Conservation (phyloP, 2,797 vertebrate species). For the Hemibagrus guttatus region DNA sequence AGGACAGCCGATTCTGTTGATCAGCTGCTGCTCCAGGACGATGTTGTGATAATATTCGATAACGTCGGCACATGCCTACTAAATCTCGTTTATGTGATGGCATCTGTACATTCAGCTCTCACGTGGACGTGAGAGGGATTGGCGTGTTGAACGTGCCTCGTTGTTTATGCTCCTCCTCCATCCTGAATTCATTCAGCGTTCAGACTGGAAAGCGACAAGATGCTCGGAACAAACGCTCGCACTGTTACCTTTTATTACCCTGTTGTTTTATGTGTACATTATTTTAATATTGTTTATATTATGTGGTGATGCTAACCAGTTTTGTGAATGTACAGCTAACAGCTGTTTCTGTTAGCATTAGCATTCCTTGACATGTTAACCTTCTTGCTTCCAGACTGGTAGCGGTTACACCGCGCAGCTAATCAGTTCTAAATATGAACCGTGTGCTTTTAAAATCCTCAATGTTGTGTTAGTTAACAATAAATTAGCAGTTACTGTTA, state of each 20-base stretch:
- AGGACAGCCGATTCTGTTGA: background rate
- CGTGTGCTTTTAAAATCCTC: background rate
- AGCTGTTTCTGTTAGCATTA: background rate
- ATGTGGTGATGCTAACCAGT: background rate
- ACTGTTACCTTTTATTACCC: background rate
- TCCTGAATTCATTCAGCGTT: slow-evolving; percentile 38
- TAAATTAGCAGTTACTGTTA: background rate
- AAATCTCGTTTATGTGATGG: slow-evolving; percentile 1
- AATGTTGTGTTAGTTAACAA: background rate
- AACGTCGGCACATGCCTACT: background rate
- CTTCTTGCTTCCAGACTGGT: background rate
- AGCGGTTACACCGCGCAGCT: background rate
- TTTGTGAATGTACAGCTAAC: background rate
- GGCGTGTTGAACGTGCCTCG: background rate
- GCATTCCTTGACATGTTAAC: background rate
- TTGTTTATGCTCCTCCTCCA: background rate
- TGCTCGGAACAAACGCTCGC: background rate
- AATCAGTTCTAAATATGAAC: background rate
- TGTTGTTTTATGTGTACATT: background rate
- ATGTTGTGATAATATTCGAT: background rate
- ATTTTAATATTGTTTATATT: background rate
- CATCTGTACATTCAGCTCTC: slow-evolving; percentile 24
- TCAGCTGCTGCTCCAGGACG: background rate
- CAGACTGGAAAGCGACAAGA: slow-evolving; percentile 22
- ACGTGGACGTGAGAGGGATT: background rate